Evolutionary conservation across 1,140 invertebrate species (phyloP).

Genomic region (Panonychus citri): DNA sequence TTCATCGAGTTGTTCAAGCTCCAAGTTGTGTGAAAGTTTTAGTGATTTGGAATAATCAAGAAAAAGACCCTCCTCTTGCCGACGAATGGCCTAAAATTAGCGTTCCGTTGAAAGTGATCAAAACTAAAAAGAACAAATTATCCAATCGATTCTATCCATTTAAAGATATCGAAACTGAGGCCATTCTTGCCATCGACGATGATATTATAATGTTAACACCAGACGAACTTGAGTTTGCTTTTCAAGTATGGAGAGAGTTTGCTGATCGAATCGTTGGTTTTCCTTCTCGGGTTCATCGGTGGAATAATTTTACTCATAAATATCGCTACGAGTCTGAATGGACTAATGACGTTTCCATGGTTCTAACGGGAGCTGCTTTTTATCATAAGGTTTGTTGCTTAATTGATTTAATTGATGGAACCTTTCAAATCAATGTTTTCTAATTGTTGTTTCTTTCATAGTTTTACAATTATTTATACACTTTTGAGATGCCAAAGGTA

Average conservation of each 20-base stretch:
- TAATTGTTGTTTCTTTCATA: slow-evolving; percentile 20
- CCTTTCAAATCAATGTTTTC: background rate
- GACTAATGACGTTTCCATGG: slow-evolving; percentile 81
- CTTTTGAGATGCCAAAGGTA: slow-evolving; percentile 47
- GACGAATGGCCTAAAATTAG: slow-evolving; percentile 32
- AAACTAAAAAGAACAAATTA: slow-evolving; percentile 69
- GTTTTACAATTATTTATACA: slow-evolving; percentile 74
- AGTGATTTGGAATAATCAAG: slow-evolving; percentile 80
- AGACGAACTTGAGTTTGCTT: slow-evolving; percentile 72
- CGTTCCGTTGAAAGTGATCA: slow-evolving; percentile 70
- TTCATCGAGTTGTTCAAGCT: slow-evolving; percentile 51
- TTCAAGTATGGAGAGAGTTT: slow-evolving; percentile 75
- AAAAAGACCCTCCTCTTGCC: slow-evolving; percentile 38
- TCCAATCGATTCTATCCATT: slow-evolving; percentile 77
- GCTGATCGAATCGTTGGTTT: slow-evolving; percentile 75
- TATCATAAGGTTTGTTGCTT: slow-evolving; percentile 46
- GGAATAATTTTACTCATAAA: slow-evolving; percentile 52
- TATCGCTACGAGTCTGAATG: slow-evolving; percentile 87
- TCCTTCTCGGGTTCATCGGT: slow-evolving; percentile 64
- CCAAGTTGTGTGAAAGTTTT: slow-evolving; percentile 63
- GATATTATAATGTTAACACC: slow-evolving; percentile 81
- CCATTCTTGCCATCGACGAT: slow-evolving; percentile 70
- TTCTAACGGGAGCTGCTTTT: slow-evolving; percentile 70
- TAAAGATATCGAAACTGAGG: slow-evolving; percentile 76
- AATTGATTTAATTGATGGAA: background rate